These are phyloP conservation scores for Erynnis tages DNA, from an alignment of 2,888 invertebrate species.

Conservation along the genomic window DNA sequence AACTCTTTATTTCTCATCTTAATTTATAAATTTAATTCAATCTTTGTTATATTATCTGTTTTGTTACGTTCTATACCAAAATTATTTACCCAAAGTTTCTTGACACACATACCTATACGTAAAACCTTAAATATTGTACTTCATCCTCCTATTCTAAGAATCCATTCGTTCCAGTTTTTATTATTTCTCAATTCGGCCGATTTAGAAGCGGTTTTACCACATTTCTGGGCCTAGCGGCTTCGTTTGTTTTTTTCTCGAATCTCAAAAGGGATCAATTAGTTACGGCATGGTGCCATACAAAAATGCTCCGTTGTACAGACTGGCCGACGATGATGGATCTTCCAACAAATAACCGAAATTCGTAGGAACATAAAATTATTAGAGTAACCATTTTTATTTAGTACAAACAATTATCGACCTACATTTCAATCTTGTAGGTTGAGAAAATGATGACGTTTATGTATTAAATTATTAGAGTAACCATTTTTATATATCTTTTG, in stretches of 20 bases:
- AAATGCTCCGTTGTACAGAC: slow-evolving; percentile 38
- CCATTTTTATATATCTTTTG: not conserved
- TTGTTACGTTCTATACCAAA: no score
- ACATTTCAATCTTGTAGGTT: no score
- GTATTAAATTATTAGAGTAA: slow-evolving; percentile 1
- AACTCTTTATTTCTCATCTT: no score
- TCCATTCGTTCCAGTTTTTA: slow-evolving; percentile 44
- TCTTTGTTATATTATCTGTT: no score
- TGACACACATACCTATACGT: no score
- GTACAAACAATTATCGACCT: no score
- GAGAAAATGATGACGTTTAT: no score
- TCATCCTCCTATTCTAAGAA: slow-evolving; percentile 13
- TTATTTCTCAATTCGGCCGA: slow-evolving; percentile 52
- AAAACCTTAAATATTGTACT: slow-evolving; percentile 11
- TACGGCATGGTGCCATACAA: slow-evolving; percentile 59
- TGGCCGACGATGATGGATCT: slow-evolving; percentile 20
- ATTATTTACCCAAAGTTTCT: no score
- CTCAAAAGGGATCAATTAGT: slow-evolving; percentile 71
- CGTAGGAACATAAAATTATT: slow-evolving; percentile 7
- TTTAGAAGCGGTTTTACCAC: slow-evolving; percentile 50
- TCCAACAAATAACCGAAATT: slow-evolving; percentile 7
- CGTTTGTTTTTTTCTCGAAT: slow-evolving; percentile 64
- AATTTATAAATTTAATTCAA: no score
- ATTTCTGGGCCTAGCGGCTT: slow-evolving; percentile 48
- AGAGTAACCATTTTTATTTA: not conserved